A percentile compares a stretch with the other conserved stretches of the same genome.
Evolutionary conservation across 2,113 vertebrate genomes (phyloP).

Genomic region (Mustela lutreola): DNA sequence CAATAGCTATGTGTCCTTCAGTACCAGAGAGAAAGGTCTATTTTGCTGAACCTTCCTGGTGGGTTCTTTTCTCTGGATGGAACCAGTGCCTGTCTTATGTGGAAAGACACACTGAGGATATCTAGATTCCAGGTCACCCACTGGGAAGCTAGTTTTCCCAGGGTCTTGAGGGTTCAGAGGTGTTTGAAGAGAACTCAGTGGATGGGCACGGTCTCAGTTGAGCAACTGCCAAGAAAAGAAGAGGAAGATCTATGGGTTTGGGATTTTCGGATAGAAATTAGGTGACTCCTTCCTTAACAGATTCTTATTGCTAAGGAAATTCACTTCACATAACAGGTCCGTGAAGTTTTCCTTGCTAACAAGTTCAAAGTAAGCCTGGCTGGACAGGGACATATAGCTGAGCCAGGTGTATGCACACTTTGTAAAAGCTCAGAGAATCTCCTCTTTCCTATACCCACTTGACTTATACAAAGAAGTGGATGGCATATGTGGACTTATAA

Average conservation of each 20-base stretch:
- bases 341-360: neutral
- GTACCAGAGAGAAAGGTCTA: neutral
- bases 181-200: neutral
- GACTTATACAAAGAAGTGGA: neutral
- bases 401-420: neutral
- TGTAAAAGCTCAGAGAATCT: neutral
- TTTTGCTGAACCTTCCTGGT: neutral
- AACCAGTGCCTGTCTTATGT: neutral
- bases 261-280: neutral
- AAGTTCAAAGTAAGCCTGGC: neutral
- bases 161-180: neutral
- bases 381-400: neutral
- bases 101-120: neutral
- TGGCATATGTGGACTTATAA: neutral
- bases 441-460: neutral
- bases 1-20: neutral
- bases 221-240: neutral
- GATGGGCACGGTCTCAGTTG: neutral
- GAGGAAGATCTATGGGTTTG: neutral
- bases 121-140: neutral
- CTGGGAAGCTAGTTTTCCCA: neutral
- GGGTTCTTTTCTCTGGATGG: neutral
- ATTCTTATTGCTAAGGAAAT: neutral
- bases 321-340: neutral
- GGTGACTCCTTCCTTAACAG: neutral